A percentile compares a stretch with the other conserved stretches of the same genome.
These are phyloP conservation scores for Apoda limacodes DNA, from an alignment of 2,888 invertebrate species.

Conservation along the genomic window DNA sequence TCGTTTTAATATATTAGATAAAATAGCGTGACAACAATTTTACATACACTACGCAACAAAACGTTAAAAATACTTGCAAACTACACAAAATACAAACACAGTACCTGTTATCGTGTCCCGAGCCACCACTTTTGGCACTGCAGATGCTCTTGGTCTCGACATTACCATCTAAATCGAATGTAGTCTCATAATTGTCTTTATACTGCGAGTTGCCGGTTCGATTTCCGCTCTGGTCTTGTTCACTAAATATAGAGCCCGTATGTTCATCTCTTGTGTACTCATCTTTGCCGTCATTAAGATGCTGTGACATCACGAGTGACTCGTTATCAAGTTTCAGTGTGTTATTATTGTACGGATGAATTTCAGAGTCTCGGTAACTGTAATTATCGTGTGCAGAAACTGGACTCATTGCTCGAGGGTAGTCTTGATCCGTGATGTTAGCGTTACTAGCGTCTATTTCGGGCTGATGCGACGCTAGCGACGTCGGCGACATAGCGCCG, in stretches of 20 bases:
- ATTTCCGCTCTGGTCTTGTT: conserved; percentile 42
- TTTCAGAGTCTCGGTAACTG: conserved; percentile 46
- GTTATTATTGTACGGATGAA: conserved; percentile 56
- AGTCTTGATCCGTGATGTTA: conserved; percentile 37
- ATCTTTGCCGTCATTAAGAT: conserved; percentile 49
- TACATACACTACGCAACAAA: not conserved
- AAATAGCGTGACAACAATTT: too few species aligned
- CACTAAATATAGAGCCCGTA: conserved; percentile 44
- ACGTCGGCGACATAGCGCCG: conserved; percentile 59
- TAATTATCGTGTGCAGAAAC: conserved; percentile 72
- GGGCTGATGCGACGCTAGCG: conserved; percentile 37
- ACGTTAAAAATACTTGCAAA: conserved; percentile 5
- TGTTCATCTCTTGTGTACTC: conserved; percentile 49
- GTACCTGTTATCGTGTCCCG: conserved; percentile 85
- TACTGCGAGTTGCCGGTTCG: conserved; percentile 53
- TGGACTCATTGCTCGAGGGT: conserved; percentile 51
- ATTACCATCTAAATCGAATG: conserved; percentile 92
- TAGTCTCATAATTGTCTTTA: conserved; percentile 84
- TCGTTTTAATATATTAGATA: too few species aligned
- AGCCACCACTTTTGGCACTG: conserved; percentile 82
- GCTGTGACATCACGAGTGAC: conserved; percentile 54
- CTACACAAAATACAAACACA: conserved; percentile 18
- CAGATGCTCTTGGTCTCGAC: conserved; percentile 92
- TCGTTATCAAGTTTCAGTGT: conserved; percentile 61
- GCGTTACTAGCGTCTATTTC: conserved; percentile 40